Conservation (phyloP, 2,797 vertebrate species). For the Enteromius treurensis region DNA sequence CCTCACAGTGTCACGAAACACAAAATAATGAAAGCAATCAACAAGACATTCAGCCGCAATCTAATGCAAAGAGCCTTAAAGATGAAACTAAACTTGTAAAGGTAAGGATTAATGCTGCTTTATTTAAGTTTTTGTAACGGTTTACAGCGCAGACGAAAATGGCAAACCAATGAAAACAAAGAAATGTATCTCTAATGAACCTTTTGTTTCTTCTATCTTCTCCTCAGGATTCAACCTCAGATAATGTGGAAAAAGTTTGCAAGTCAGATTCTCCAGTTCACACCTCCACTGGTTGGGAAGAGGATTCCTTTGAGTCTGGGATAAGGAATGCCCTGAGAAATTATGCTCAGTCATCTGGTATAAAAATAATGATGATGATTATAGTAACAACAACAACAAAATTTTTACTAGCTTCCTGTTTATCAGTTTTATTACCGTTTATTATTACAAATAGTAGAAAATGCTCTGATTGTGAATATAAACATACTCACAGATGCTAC, state of each 20-base stretch:
- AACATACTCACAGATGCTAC: neutral
- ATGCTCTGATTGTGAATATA: neutral
- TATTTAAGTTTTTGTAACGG: neutral
- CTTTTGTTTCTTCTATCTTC: neutral
- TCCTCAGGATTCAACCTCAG: neutral
- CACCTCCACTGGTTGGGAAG: neutral
- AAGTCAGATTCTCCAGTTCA: neutral
- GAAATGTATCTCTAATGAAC: neutral
- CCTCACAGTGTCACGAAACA: conserved; percentile 26
- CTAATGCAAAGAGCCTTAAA: neutral
- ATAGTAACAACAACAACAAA: neutral
- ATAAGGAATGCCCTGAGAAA: conserved; percentile 30
- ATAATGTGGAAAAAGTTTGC: neutral
- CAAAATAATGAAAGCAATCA: neutral
- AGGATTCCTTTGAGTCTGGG: neutral
- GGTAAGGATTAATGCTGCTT: neutral
- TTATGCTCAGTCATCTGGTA: conserved; percentile 21
- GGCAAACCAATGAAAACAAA: neutral
- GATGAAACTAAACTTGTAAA: neutral
- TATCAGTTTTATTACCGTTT: neutral
- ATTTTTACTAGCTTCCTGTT: neutral
- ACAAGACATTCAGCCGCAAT: neutral
- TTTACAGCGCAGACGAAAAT: neutral
- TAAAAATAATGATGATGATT: neutral
- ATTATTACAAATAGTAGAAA: neutral